Percentiles rank a stretch among this genome's conserved stretches.
These are phyloP conservation scores for Drosophila birchii DNA, from an alignment of 2,888 invertebrate genomes.

Conservation along the genomic window DNA sequence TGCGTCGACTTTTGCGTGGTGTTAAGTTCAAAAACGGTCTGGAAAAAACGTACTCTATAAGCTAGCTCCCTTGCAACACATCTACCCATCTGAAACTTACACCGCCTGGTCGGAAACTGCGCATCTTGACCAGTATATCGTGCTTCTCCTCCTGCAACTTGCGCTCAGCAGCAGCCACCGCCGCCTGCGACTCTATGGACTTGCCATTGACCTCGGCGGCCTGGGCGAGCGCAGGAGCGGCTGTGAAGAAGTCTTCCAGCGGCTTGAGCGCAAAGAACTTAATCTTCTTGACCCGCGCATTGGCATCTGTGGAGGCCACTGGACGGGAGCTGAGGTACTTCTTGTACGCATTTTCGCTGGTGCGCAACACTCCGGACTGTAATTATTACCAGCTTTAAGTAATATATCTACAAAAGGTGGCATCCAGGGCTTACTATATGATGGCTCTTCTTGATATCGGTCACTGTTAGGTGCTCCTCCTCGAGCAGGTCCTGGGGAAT, in stretches of 20 bases:
- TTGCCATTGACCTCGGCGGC: constrained; percentile 78
- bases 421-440: constrained; percentile 88
- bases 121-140: constrained; percentile 82
- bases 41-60: background rate
- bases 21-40: constrained; percentile 96
- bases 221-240: constrained; percentile 83
- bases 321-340: constrained; percentile 96
- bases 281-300: constrained; percentile 92
- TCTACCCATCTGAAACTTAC: constrained; percentile 65
- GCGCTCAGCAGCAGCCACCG: constrained; percentile 74
- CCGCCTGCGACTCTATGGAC: constrained; percentile 86
- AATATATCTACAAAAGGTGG: background rate
- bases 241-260: constrained; percentile 80
- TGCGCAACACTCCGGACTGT: constrained; percentile 88
- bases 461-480: constrained; percentile 91
- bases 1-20: constrained; percentile 91
- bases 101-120: constrained; percentile 82
- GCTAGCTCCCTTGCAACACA: background rate
- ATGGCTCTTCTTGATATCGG: constrained; percentile 89
- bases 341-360: constrained; percentile 94
- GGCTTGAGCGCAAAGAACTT: constrained; percentile 88
- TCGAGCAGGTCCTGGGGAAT: constrained; percentile 93
- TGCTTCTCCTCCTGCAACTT: constrained; percentile 81
- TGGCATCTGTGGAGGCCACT: constrained; percentile 94
- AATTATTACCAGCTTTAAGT: background rate